Conservation (phyloP, 1,140 invertebrate genomes). For the Drosophila jambulina region DNA sequence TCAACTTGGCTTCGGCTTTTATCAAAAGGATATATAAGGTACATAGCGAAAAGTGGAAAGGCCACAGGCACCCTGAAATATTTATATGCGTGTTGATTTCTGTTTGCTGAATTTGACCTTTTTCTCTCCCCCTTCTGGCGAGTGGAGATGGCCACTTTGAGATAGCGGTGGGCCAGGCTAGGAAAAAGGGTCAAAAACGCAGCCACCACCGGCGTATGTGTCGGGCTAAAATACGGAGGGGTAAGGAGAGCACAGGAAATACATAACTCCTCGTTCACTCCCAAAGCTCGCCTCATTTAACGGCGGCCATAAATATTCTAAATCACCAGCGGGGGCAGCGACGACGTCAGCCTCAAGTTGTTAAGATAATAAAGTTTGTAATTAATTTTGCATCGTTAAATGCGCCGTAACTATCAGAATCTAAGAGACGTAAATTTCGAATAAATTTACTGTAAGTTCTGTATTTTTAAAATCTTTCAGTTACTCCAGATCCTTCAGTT, state of each 20-base stretch:
- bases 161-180: conserved; percentile 52
- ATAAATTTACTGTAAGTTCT: conserved; percentile 3
- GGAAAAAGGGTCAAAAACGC: conserved; percentile 70
- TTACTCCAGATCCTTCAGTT: conserved; percentile 6
- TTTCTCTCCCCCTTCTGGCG: conserved; percentile 19
- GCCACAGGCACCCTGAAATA: conserved; percentile 58
- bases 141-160: conserved; percentile 55
- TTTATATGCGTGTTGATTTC: conserved; percentile 83
- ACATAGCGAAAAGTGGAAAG: conserved; percentile 23
- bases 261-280: conserved; percentile 6
- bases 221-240: conserved; percentile 7
- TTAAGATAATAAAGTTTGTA: conserved; percentile 83
- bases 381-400: conserved; percentile 82
- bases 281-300: conserved; percentile 75
- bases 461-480: conserved; percentile 25
- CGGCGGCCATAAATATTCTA: conserved; percentile 78
- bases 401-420: conserved; percentile 31
- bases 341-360: conserved; percentile 60
- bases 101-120: conserved; percentile 82
- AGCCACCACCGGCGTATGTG: conserved; percentile 40
- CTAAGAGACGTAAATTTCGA: background rate
- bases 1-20: conserved; percentile 60
- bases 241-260: background rate
- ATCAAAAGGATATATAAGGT: conserved; percentile 58
- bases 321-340: conserved; percentile 69